Conservation (phyloP, 1,140 invertebrate species). For the Kradibia gibbosae region DNA sequence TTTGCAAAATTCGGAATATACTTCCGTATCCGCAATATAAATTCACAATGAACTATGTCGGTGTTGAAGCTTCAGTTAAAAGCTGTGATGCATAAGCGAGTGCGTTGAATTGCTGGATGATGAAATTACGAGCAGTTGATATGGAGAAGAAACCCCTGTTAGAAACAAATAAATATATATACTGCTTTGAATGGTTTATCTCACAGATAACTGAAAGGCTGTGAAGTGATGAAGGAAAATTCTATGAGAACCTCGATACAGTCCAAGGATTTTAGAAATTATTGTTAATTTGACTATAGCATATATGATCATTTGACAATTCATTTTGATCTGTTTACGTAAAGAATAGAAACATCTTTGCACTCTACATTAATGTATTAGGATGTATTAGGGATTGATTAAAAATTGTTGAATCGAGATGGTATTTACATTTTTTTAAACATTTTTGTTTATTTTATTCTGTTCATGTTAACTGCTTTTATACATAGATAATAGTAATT, state of each 20-base stretch:
- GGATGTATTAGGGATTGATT: neutral
- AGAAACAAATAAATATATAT: neutral
- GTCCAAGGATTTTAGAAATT: neutral
- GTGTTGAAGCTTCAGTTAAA: conserved; percentile 4
- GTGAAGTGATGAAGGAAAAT: neutral
- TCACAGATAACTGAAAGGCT: neutral
- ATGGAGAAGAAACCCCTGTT: conserved; percentile 18
- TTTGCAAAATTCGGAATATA: neutral
- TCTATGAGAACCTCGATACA: neutral
- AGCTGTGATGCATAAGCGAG: conserved; percentile 14
- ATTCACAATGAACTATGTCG: neutral
- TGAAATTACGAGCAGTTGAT: conserved; percentile 46
- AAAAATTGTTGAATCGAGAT: neutral
- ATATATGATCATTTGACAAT: neutral
- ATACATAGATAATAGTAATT: too few relatives aligned
- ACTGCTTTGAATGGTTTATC: conserved; percentile 29
- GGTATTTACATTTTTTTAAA: neutral
- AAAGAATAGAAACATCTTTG: neutral
- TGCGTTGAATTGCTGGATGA: conserved; percentile 30
- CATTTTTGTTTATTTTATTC: too few relatives aligned
- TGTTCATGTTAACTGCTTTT: too few relatives aligned
- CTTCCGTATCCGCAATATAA: conserved; percentile 36
- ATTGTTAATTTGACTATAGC: conserved; percentile 18
- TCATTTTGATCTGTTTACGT: conserved; percentile 24
- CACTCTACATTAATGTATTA: neutral